Percentiles rank a stretch among this genome's conserved stretches.
These are phyloP conservation scores for Crenuchus spilurus DNA, from an alignment of 2,797 vertebrate species.

Conservation along the genomic window DNA sequence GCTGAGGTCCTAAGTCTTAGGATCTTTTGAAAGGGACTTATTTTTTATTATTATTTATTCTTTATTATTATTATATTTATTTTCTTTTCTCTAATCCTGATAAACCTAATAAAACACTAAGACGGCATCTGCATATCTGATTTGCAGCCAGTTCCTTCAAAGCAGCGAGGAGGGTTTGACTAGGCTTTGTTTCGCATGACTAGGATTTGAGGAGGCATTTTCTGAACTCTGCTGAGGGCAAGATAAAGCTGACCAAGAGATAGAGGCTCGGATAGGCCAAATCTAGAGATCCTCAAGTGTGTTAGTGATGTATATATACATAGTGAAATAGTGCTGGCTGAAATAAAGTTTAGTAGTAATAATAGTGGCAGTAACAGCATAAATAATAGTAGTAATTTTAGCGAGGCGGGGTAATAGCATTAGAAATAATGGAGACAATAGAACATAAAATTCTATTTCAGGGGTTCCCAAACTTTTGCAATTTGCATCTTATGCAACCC, in stretches of 20 bases:
- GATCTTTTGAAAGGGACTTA: conserved; percentile 2
- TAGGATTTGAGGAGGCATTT: conserved; percentile 64
- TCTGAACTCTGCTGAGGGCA: conserved; percentile 53
- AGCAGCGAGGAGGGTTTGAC: conserved; percentile 62
- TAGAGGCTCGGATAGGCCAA: conserved; percentile 52
- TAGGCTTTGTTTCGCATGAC: conserved; percentile 69
- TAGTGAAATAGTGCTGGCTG: neutral
- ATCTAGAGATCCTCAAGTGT: conserved; percentile 34
- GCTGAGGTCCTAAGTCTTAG: neutral
- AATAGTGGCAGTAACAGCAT: too few relatives aligned
- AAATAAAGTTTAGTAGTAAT: too few relatives aligned
- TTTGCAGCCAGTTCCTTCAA: conserved; percentile 66
- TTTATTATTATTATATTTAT: too few relatives aligned
- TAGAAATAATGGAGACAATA: too few relatives aligned
- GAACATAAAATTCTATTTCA: too few relatives aligned
- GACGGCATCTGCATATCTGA: conserved; percentile 64
- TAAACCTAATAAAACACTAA: conserved; percentile 65
- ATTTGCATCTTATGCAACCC: too few relatives aligned
- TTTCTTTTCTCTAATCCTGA: too few relatives aligned
- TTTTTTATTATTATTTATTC: too few relatives aligned
- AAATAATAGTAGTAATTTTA: too few relatives aligned
- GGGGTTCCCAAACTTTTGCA: too few relatives aligned
- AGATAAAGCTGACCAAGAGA: conserved; percentile 52
- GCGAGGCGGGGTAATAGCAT: too few relatives aligned
- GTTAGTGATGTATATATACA: conserved; percentile 22